Conservation (phyloP, 2,888 invertebrate genomes). For the Drosophila niveifrons region DNA sequence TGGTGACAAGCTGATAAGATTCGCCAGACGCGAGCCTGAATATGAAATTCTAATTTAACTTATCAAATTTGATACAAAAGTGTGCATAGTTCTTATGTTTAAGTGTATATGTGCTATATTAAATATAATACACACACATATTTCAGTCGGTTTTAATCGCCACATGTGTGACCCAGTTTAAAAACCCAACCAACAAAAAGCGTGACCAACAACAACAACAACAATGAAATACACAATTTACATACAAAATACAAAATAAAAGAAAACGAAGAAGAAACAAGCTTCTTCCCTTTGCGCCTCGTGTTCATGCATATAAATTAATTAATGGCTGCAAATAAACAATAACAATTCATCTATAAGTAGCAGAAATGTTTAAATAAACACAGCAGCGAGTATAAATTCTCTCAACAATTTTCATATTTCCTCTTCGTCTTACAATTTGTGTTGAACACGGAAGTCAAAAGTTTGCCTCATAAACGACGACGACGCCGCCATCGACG, state of each 20-base stretch:
- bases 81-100: constrained; percentile 49
- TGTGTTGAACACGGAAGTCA: constrained; percentile 39
- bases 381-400: constrained; percentile 34
- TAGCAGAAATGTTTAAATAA: constrained; percentile 67
- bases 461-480: constrained; percentile 12
- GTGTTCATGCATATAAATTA: constrained; percentile 71
- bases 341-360: constrained; percentile 49
- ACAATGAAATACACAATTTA: constrained; percentile 50
- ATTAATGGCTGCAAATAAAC: constrained; percentile 54
- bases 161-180: constrained; percentile 78
- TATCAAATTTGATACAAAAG: constrained; percentile 64
- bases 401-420: constrained; percentile 35
- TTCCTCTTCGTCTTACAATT: not conserved
- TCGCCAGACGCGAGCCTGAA: constrained; percentile 26
- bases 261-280: constrained; percentile 2
- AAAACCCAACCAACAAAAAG: constrained; percentile 52
- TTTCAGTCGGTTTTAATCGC: constrained; percentile 75
- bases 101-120: constrained; percentile 39
- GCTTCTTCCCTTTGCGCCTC: constrained; percentile 14
- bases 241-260: constrained; percentile 52
- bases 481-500: not conserved
- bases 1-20: constrained; percentile 69
- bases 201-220: constrained; percentile 48
- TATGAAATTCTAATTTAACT: constrained; percentile 48
- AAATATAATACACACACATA: constrained; percentile 43